Base-by-base conservation (phyloP, 2,888 invertebrate species). In the Cactoblastis cactorum region DNA sequence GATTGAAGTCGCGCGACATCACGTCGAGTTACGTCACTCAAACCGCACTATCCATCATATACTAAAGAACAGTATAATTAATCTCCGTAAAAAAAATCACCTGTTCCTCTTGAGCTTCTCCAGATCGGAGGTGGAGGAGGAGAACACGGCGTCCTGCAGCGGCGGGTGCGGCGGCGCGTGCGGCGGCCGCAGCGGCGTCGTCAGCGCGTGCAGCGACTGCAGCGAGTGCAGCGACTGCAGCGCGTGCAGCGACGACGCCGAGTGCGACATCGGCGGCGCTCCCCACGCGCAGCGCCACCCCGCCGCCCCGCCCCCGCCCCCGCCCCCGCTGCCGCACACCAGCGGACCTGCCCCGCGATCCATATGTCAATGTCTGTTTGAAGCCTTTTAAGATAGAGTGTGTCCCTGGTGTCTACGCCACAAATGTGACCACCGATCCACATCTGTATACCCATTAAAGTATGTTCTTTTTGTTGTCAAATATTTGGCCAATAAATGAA, bases 41-140 rank as follows among this genome's bases (percentile, higher is more conserved):
- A n/a, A n/a, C n/a, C n/a, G n/a, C n/a, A n/a, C n/a, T n/a, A n/a
- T n/a, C n/a, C n/a, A n/a, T n/a, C n/a, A n/a, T n/a, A n/a, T n/a
- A n/a, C n/a, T n/a, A n/a, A n/a, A n/a, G n/a, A n/a, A n/a, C n/a
- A n/a, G n/a, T n/a, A n/a, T n/a, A n/a, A n/a, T n/a, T n/a, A n/a
- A n/a, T n/a, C n/a, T n/a, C n/a, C n/a, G n/a, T n/a, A n/a, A n/a
- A 22, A 4, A 22, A 5, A 22, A 14, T n/a, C 15, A 77, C 81
- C 74, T 75, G 61, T 74, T 77, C 51, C 82, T 59, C 60, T 78
- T 76, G 32, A 84, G 72, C 34, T 73, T 72, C 69, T 81, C 80
- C 19, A 87, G 63, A 55, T 86, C 84, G 0, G 84, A 79, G 0
- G 85, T 83, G 61, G 84, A 84, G 51, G 80, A 68, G 11, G 71